These are phyloP conservation scores for Gonioctena quinquepunctata DNA, from an alignment of 1,140 invertebrate species.

Conservation along the genomic window DNA sequence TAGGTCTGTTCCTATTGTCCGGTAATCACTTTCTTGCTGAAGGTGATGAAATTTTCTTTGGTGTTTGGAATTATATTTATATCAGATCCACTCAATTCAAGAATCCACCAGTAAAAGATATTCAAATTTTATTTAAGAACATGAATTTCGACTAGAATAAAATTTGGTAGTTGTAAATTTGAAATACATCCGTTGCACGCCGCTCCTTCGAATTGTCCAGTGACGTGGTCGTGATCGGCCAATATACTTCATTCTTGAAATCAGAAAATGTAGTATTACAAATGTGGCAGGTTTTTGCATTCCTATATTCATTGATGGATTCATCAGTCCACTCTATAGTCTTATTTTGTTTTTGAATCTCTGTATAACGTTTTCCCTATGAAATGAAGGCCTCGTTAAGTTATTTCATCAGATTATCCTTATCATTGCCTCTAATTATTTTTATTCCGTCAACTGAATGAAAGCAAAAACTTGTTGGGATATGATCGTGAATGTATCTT, in stretches of 20 bases:
- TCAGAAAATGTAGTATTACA: background rate
- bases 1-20: conserved; percentile 4
- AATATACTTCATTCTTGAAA: no score
- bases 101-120: conserved; percentile 7
- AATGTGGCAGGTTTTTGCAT: background rate
- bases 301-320: background rate
- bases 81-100: conserved; percentile 10
- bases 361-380: background rate
- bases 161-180: conserved; percentile 4
- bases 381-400: background rate
- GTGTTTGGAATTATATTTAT: no score
- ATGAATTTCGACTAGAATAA: conserved; percentile 15
- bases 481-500: conserved; percentile 4
- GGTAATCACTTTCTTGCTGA: conserved; percentile 1
- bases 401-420: background rate
- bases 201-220: no score
- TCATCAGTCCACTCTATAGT: background rate
- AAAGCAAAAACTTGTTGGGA: background rate
- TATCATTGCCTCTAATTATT: background rate
- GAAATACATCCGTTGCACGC: background rate
- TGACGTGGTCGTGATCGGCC: background rate
- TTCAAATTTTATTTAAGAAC: conserved; percentile 15
- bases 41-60: conserved; percentile 21
- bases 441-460: background rate
- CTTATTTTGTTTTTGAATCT: background rate